Evolutionary conservation across 2,113 vertebrate species (phyloP).

Genomic region (Ptilorrhoa leucosticta): DNA sequence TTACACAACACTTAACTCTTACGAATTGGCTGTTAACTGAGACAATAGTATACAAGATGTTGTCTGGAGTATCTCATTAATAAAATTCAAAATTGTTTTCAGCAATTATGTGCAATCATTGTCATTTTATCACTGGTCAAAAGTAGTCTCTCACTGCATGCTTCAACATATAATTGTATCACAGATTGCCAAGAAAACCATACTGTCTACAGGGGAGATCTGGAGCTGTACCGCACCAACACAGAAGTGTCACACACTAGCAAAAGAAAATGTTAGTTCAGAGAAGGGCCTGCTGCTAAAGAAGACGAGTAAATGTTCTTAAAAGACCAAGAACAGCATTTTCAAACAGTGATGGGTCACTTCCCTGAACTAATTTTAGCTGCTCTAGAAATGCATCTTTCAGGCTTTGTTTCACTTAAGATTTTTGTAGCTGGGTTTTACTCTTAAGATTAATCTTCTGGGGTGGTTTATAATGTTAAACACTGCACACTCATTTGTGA

Average conservation of each 20-base stretch:
- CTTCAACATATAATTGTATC: conserved; percentile 34
- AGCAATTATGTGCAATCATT: conserved; percentile 68
- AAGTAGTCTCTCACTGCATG: conserved; percentile 32
- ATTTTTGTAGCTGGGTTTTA: not conserved
- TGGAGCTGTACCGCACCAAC: not conserved
- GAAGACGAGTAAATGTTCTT: not conserved
- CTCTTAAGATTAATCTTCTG: not conserved
- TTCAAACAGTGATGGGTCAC: not conserved
- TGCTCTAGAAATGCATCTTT: not conserved
- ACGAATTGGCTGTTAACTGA: conserved; percentile 55
- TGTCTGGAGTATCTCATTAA: conserved; percentile 72
- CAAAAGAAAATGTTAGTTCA: not conserved
- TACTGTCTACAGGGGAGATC: not conserved
- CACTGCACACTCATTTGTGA: not conserved
- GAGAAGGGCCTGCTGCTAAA: not conserved
- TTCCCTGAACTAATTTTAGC: not conserved
- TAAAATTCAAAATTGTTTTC: conserved; percentile 73
- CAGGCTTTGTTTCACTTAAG: not conserved
- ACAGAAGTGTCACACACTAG: not conserved
- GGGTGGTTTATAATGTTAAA: not conserved
- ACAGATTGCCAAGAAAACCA: conserved; percentile 58
- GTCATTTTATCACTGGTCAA: conserved; percentile 68
- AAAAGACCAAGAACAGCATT: not conserved
- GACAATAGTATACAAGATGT: conserved; percentile 58
- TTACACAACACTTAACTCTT: conserved; percentile 43